Conservation (phyloP, 2,797 vertebrate species). For the Philypnodon macrostomus region DNA sequence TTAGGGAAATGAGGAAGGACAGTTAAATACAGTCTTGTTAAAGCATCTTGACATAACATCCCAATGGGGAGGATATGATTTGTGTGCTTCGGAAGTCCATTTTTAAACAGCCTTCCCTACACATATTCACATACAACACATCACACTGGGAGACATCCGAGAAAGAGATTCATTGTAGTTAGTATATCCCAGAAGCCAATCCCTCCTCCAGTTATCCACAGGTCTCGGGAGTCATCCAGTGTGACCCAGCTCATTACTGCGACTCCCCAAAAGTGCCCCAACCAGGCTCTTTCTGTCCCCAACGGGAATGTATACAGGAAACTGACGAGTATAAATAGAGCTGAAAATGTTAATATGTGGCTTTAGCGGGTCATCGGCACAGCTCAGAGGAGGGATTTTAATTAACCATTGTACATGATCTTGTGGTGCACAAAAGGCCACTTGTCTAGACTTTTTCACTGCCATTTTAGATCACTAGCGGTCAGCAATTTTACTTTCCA, state of each 20-base stretch:
- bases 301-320: constrained; percentile 65
- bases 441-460: constrained; percentile 24
- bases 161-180: constrained; percentile 46
- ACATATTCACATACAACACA: constrained; percentile 16
- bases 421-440: constrained; percentile 24
- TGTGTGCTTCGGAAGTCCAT: constrained; percentile 22
- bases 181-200: constrained; percentile 11
- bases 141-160: constrained; percentile 37
- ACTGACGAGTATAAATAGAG: constrained; percentile 59
- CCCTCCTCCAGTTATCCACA: constrained; percentile 34
- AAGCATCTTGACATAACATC: constrained; percentile 23
- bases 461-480: neutral
- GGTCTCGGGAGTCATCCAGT: constrained; percentile 44
- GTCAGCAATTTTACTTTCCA: neutral
- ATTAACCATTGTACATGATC: constrained; percentile 37
- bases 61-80: constrained; percentile 46
- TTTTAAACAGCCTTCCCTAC: neutral
- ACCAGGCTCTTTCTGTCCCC: constrained; percentile 34
- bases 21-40: constrained; percentile 29
- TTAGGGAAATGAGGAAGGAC: too few species aligned
- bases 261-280: constrained; percentile 5
- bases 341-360: constrained; percentile 49
- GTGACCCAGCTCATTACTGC: constrained; percentile 27
- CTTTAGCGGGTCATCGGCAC: constrained; percentile 40
- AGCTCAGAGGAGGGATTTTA: constrained; percentile 33